These are phyloP conservation scores for Ammodytes marinus DNA, from an alignment of 2,113 vertebrate genomes.

Conservation along the genomic window DNA sequence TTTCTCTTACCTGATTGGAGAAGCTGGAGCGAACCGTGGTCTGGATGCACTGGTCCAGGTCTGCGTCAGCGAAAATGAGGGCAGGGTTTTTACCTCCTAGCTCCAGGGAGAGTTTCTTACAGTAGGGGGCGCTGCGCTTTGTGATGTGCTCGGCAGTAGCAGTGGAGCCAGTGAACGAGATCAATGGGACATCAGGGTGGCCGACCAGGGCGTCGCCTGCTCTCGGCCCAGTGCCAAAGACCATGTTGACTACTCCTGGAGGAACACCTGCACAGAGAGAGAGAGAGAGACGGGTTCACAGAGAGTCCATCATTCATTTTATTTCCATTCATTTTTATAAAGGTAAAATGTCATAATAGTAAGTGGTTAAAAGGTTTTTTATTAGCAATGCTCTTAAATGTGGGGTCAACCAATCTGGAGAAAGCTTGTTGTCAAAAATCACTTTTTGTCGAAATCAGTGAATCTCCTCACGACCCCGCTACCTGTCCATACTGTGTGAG, in stretches of 20 bases:
- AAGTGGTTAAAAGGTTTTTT: neutral
- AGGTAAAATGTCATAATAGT: too few species aligned
- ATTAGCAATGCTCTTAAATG: neutral
- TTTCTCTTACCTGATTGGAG: slow-evolving; percentile 90
- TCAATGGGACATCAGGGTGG: slow-evolving; percentile 91
- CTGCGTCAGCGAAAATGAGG: slow-evolving; percentile 92
- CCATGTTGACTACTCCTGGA: slow-evolving; percentile 93
- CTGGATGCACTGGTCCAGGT: slow-evolving; percentile 90
- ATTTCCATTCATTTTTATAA: too few species aligned
- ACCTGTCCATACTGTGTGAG: too few species aligned
- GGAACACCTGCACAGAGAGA: slow-evolving; percentile 86
- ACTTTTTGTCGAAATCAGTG: too few species aligned
- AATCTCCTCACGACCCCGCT: too few species aligned
- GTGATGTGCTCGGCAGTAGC: slow-evolving; percentile 90
- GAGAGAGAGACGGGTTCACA: neutral
- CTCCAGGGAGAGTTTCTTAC: slow-evolving; percentile 96
- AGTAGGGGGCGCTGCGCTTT: slow-evolving; percentile 89
- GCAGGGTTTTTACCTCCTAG: slow-evolving; percentile 97
- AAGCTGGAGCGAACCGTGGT: slow-evolving; percentile 94
- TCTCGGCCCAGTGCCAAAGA: slow-evolving; percentile 89
- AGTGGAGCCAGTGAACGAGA: slow-evolving; percentile 97
- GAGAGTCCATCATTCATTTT: neutral
- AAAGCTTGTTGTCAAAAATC: too few species aligned
- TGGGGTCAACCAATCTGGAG: too few species aligned
- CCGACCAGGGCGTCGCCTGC: slow-evolving; percentile 92